These are phyloP conservation scores for Psix sp. DNA, from an alignment of 1,140 invertebrate species.

Conservation along the genomic window DNA sequence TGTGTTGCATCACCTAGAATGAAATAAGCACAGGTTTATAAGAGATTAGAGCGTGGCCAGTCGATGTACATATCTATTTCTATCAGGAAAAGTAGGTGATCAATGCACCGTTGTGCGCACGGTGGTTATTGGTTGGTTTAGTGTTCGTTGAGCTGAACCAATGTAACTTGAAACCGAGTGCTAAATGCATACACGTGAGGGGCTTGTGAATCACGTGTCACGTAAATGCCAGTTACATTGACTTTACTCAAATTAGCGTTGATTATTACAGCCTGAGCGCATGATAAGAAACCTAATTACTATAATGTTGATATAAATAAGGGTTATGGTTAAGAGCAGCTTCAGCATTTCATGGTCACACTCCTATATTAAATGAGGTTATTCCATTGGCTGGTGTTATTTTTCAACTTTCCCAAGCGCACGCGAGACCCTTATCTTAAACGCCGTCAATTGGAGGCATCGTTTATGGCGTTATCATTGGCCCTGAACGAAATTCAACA, in stretches of 20 bases:
- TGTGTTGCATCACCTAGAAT: slow-evolving; percentile 65
- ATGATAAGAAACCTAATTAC: slow-evolving; percentile 53
- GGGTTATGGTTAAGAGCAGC: slow-evolving; percentile 56
- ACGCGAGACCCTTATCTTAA: slow-evolving; percentile 54
- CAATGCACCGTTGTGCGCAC: no score
- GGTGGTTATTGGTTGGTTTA: no score
- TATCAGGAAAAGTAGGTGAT: no score
- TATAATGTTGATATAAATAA: slow-evolving; percentile 30
- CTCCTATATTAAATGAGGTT: slow-evolving; percentile 52
- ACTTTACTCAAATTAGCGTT: slow-evolving; percentile 48
- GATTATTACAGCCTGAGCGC: slow-evolving; percentile 31
- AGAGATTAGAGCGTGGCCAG: slow-evolving; percentile 44
- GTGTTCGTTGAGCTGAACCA: no score
- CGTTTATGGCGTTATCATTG: slow-evolving; percentile 53
- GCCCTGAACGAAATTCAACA: slow-evolving; percentile 31
- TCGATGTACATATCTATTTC: slow-evolving; percentile 55
- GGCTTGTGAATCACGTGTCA: slow-evolving; percentile 25
- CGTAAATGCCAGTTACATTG: slow-evolving; percentile 41
- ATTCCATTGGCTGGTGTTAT: slow-evolving; percentile 46
- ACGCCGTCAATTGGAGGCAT: slow-evolving; percentile 37
- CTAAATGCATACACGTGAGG: slow-evolving; percentile 18
- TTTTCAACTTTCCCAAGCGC: slow-evolving; percentile 50
- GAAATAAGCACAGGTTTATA: slow-evolving; percentile 59
- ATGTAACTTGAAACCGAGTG: slow-evolving; percentile 29
- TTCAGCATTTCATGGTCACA: slow-evolving; percentile 51